A percentile compares a stretch with the other conserved stretches of the same genome.
These are phyloP conservation scores for Bucorvus abyssinicus DNA, from an alignment of 2,797 vertebrate species.

Conservation along the genomic window DNA sequence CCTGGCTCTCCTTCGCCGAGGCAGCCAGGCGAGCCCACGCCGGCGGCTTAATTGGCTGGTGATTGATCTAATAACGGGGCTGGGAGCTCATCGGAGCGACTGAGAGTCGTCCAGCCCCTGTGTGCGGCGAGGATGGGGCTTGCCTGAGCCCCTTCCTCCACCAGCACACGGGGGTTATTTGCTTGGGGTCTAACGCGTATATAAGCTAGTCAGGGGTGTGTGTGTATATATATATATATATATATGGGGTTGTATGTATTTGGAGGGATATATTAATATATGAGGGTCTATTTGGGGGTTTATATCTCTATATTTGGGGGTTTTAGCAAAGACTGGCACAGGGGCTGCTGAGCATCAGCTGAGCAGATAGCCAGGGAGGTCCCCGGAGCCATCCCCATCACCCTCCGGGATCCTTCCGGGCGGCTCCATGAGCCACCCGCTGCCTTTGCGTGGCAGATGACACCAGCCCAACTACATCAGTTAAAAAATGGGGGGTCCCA, in stretches of 20 bases:
- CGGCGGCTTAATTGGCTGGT: background rate
- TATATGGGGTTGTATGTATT: background rate
- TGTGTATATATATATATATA: too few species aligned
- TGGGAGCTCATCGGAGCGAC: background rate
- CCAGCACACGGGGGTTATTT: background rate
- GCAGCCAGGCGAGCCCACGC: background rate
- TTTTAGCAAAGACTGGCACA: background rate
- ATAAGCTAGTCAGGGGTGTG: background rate
- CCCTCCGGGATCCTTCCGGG: background rate
- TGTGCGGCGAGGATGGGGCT: fast-evolving
- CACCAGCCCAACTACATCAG: background rate
- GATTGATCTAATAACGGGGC: background rate
- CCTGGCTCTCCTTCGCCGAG: too few species aligned
- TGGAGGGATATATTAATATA: background rate
- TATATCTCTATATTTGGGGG: background rate
- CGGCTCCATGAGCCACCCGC: background rate
- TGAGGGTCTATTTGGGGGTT: too few species aligned
- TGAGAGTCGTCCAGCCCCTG: background rate
- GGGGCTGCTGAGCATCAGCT: background rate
- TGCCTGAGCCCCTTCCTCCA: background rate
- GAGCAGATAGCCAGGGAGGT: background rate
- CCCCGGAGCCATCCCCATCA: background rate
- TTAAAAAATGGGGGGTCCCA: background rate
- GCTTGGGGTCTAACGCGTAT: background rate
- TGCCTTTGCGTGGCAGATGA: background rate